phyloP scores from a whole-genome alignment of 2,797 vertebrate species.

The Columba guinea region DNA sequence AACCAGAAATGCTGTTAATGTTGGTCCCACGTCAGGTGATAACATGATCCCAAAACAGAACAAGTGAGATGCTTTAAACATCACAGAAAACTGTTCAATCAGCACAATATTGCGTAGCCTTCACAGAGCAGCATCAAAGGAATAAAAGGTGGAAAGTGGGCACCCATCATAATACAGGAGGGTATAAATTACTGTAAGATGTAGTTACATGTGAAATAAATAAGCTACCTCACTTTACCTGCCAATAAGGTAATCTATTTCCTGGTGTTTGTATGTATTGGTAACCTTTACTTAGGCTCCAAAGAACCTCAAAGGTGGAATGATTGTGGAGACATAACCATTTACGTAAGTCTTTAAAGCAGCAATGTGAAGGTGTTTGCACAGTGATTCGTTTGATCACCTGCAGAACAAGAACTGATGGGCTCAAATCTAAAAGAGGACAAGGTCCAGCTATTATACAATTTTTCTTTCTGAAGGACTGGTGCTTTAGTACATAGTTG shows the following conservation, averaged over 20 bases:
- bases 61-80: not conserved
- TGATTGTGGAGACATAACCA: not conserved
- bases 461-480: not conserved
- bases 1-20: not conserved
- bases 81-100: not conserved
- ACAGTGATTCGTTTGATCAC: fast-evolving
- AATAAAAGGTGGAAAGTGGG: not conserved
- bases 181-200: not conserved
- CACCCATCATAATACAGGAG: not conserved
- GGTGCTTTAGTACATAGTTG: not conserved
- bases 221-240: not conserved
- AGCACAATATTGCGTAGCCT: not conserved
- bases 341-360: not conserved
- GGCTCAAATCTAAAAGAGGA: not conserved
- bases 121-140: not conserved
- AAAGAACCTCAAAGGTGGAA: not conserved
- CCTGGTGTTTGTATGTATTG: not conserved
- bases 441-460: not conserved
- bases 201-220: not conserved
- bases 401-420: not conserved
- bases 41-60: not conserved
- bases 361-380: not conserved
- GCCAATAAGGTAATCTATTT: not conserved
- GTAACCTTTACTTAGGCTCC: not conserved
- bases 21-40: not conserved